phyloP scores from a whole-genome alignment of 1,140 invertebrate genomes.

The Brachionus rubens region DNA sequence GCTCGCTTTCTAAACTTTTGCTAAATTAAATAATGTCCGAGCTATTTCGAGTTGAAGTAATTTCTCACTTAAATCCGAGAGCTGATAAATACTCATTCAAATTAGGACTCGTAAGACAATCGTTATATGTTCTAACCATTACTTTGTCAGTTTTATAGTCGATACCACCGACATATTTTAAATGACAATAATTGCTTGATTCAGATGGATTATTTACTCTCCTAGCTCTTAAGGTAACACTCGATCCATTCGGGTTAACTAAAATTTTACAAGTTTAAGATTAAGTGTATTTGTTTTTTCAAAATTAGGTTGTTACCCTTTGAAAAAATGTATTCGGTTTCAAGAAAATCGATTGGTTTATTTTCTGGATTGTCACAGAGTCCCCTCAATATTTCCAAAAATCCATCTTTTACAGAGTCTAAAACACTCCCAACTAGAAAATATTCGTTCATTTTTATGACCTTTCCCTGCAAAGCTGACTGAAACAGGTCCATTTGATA shows the following conservation, averaged over 20 bases:
- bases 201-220: background rate
- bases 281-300: background rate
- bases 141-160: slow-evolving; percentile 40
- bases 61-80: slow-evolving; percentile 17
- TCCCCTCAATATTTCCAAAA: slow-evolving; percentile 36
- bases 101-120: slow-evolving; percentile 30
- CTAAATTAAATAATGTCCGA: background rate
- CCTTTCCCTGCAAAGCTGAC: slow-evolving; percentile 28
- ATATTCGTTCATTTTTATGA: slow-evolving; percentile 37
- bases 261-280: background rate
- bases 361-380: slow-evolving; percentile 40
- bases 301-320: background rate
- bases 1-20: slow-evolving; percentile 34
- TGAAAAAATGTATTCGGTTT: slow-evolving; percentile 35
- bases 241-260: slow-evolving; percentile 38
- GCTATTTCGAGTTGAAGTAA: background rate
- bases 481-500: slow-evolving; percentile 44
- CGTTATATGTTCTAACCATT: slow-evolving; percentile 39
- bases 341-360: slow-evolving; percentile 30
- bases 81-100: slow-evolving; percentile 21
- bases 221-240: background rate
- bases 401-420: slow-evolving; percentile 7
- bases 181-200: background rate
- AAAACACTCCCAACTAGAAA: slow-evolving; percentile 43
- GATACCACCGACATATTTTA: slow-evolving; percentile 23